A percentile compares a stretch with the other conserved stretches of the same genome.
These are phyloP conservation scores for Orthonychiurus folsomi DNA, from an alignment of 2,888 invertebrate species.

Conservation along the genomic window DNA sequence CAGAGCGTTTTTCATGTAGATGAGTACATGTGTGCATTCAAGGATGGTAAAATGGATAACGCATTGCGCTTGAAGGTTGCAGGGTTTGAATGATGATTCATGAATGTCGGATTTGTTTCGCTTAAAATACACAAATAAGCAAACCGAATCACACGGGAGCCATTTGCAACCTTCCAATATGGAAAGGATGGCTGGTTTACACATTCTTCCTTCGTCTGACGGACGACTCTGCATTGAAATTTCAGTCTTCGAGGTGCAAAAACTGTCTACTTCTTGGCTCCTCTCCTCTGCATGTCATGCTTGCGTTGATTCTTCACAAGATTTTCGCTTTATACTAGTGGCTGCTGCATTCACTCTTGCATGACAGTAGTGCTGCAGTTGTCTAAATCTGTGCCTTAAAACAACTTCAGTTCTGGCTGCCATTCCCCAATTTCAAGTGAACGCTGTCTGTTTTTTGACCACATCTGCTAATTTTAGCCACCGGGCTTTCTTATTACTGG, in stretches of 20 bases:
- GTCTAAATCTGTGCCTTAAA: background rate
- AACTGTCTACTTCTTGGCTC: background rate
- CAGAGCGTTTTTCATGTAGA: too few species aligned
- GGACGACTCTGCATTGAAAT: too few species aligned
- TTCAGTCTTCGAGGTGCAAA: too few species aligned
- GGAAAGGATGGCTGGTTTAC: background rate
- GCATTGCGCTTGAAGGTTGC: too few species aligned
- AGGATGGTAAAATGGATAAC: background rate
- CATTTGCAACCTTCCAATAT: background rate
- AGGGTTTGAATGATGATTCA: background rate
- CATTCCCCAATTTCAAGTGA: background rate
- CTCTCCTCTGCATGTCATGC: background rate
- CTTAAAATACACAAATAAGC: background rate
- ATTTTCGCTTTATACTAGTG: background rate
- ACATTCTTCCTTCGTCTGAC: background rate
- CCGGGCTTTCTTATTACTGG: too few species aligned
- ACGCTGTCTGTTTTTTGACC: background rate
- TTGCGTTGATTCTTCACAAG: background rate
- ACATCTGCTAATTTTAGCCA: background rate
- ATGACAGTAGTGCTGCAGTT: background rate
- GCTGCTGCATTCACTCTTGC: background rate
- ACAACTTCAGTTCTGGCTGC: background rate
- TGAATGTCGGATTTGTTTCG: background rate
- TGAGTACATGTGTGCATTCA: too few species aligned
- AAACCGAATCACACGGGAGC: background rate